Evolutionary conservation across 1,140 invertebrate species (phyloP), one percentile per base, ranked within the genome.

Genomic region (Nomia melanderi): DNA sequence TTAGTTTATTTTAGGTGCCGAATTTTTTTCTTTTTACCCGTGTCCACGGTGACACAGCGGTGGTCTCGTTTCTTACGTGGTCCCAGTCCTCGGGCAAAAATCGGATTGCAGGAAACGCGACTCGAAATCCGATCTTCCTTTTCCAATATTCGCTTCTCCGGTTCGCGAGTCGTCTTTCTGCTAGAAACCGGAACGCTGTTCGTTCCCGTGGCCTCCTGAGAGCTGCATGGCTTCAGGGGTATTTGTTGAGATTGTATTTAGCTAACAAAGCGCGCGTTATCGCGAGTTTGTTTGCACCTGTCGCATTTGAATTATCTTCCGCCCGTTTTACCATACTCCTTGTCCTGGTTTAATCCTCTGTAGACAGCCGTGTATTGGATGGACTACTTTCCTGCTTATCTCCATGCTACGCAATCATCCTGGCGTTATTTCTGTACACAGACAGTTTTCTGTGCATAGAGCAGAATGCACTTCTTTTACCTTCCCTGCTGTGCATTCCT

Each of bases 21-120:
- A 60, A 25, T 53, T 62, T 62, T 7, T 5, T 53, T 31, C 27
- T 47, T 60, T 71, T 77, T 3, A n/a, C 25, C 11, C 14, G 20
- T 41, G n/a, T 53, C 20, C 25, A 14, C 8, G 4, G 0, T 1
- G 23, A 0, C 1, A 2, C 6, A 27, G 59, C 23, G 41, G 36
- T 70, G 53, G 0, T 0, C 50, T 14, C 6, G 17, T 27, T 14
- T 57, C 25, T 44, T 41, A 7, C 14, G 1, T 23, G 23, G n/a
- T 54, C 27, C 14, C 33, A 31, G 6, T 0, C 8, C 14, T 14
- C 33, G 29, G 7, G 20, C 29, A 25, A 31, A 25, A 0, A 41
- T 62, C 4, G 5, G 0, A 0, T n/a, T 20, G 12, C 11, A 1
- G 44, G 25, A 29, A 20, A 47, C 41, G 27, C 20, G 56, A 11